Base-by-base conservation (phyloP, 1,140 invertebrate species). In the Babylonia areolata region DNA sequence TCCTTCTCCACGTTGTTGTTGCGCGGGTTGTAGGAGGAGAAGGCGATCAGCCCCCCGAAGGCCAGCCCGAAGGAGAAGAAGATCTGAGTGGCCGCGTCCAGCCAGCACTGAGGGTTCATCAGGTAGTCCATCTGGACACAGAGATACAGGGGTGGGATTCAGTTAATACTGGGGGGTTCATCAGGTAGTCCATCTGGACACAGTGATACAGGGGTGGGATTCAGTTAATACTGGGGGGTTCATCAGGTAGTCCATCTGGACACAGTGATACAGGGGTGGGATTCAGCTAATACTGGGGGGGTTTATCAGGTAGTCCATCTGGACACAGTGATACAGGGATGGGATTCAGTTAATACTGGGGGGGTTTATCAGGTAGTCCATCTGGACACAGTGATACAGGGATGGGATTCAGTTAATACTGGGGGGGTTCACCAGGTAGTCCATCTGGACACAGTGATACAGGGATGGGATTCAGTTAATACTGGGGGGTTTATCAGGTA, bases 31-130 rank as follows among this genome's bases (percentile, higher is more conserved):
- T 97, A 97, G 6, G 97, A 97, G 12, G 97, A 97, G 93, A 98
- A 98, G 88, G 97, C 97, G 91, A 99, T 98, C 95, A 98, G 97
- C 11, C 97, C 98, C 86, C 97, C 97, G 96, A 97, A 97, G 23
- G 97, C 97, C 9, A 97, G 97, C 91, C 97, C 97, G n/a, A 98
- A 94, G 0, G 97, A 97, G 93, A 97, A 98, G 93, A 98, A 98
- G 90, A 98, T 97, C 94, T 98, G 97, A 9, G 97, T 97, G 3
- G 97, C 97, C 0, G 97, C 97, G 92, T 97, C 97, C 75, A 97
- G 96, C 97, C 97, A 98, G n/a, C 92, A 91, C 46, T 91, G 89
- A 33, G 91, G 90, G 79, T 90, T 90, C 33, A 83, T 85, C 5
- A 94, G 87, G n/a, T 90, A 86, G 15, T 92, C 91, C 78, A 93